phyloP scores from a whole-genome alignment of 2,113 vertebrate genomes.

The Thymallus thymallus region DNA sequence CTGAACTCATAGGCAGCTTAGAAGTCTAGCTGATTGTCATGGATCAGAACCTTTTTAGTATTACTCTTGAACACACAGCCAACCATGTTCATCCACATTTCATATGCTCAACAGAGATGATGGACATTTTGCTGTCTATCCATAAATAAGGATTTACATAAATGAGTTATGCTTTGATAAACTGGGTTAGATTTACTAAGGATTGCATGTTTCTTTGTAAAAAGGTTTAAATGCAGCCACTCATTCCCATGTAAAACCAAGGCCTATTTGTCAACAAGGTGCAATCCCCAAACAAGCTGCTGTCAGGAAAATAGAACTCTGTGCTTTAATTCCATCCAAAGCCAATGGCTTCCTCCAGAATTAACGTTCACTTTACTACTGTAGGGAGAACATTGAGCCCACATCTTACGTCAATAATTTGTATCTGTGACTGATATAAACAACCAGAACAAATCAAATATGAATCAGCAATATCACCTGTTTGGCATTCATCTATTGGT shows the following conservation, averaged over 20 bases:
- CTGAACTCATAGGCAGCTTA: constrained; percentile 43
- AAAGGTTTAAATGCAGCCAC: constrained; percentile 9
- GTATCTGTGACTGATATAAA: too few relatives aligned
- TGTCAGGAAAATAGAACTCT: background rate
- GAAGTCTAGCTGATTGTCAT: constrained; percentile 35
- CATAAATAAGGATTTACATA: background rate
- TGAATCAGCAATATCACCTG: too few relatives aligned
- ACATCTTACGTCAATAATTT: too few relatives aligned
- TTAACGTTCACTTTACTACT: too few relatives aligned
- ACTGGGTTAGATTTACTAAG: background rate
- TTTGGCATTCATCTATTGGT: too few relatives aligned
- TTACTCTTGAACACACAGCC: constrained; percentile 2
- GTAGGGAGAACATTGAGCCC: too few relatives aligned
- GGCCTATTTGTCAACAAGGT: background rate
- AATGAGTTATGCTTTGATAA: constrained; percentile 25
- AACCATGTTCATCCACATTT: background rate
- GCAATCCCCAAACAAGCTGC: background rate
- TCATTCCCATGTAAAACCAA: background rate
- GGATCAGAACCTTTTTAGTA: constrained; percentile 37
- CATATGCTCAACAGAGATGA: constrained; percentile 33
- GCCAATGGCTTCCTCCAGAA: background rate
- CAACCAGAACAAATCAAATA: too few relatives aligned
- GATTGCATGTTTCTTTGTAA: background rate
- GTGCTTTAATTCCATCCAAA: background rate
- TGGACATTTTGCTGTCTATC: background rate